A percentile compares a stretch with the other conserved stretches of the same genome.
Conservation (phyloP, 2,888 invertebrate genomes). For the Helicoverpa assulta region DNA sequence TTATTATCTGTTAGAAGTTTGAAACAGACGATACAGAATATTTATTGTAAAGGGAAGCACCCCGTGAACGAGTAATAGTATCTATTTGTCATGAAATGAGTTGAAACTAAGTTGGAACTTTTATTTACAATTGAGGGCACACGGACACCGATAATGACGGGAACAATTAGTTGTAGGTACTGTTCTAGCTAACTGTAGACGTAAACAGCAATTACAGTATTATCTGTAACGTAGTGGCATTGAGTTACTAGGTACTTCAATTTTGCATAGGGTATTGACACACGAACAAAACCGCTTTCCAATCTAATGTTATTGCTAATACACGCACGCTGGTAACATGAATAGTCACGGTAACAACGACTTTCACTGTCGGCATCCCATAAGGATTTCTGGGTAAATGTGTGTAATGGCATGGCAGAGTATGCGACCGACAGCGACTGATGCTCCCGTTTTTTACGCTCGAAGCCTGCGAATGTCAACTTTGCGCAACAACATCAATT, state of each 20-base stretch:
- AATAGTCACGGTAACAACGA: slow-evolving; percentile 17
- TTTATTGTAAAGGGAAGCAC: slow-evolving; percentile 56
- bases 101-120: slow-evolving; percentile 34
- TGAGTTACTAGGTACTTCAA: slow-evolving; percentile 19
- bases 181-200: slow-evolving; percentile 20
- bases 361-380: slow-evolving; percentile 48
- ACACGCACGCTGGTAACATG: slow-evolving; percentile 33
- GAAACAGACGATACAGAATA: slow-evolving; percentile 64
- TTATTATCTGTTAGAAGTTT: slow-evolving; percentile 64
- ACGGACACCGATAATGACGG: slow-evolving; percentile 46
- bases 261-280: slow-evolving; percentile 16
- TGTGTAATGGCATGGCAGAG: slow-evolving; percentile 40
- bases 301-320: slow-evolving; percentile 39
- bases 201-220: slow-evolving; percentile 37
- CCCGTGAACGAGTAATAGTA: slow-evolving; percentile 33
- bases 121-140: slow-evolving; percentile 52
- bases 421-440: slow-evolving; percentile 68
- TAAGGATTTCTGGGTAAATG: slow-evolving; percentile 24
- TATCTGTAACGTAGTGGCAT: slow-evolving; percentile 37
- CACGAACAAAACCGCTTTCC: slow-evolving; percentile 45
- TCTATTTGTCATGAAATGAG: slow-evolving; percentile 32
- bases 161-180: slow-evolving; percentile 44
- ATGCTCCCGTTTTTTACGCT: slow-evolving; percentile 66
- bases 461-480: slow-evolving; percentile 45
- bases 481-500: slow-evolving; percentile 62